Base-by-base conservation (phyloP, 2,888 invertebrate species). In the Odontothrips loti region DNA sequence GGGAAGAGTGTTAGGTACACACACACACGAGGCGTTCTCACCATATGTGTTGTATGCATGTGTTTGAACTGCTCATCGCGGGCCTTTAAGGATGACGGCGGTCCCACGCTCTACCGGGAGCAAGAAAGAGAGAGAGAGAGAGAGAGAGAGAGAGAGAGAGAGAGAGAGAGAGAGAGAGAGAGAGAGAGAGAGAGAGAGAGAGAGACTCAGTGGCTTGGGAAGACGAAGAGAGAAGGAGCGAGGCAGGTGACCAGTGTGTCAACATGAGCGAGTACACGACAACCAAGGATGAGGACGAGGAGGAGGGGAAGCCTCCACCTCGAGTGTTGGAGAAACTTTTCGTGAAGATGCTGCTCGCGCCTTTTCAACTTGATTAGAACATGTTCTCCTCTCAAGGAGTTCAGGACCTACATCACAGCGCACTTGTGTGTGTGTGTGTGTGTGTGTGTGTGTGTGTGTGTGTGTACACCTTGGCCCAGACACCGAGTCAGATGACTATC, bases 21-120 rank as follows among this genome's bases (percentile, higher is more conserved):
- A 75, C 68, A 43, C 34, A 43, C 34, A 43, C 34, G 34, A 43
- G 17, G 58, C 20, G 20, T 15, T 58, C 58, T 58, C 58, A 58
- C 58, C 58, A 20, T 20, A 20, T 58, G 58, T 58, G 58, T 58
- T 17, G 58, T 15, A 27, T 68, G 68, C 23, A 23, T 23, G 68
- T 75, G 68, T 75, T 75, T 75, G 68, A 75, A 75, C 68, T 75
- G 68, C 68, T 75, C 68, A 75, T 75, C 68, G 23, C 27, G 27
- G 68, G 23, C 68, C 68, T 23, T 51, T 1, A 51, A 17, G 51
- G 1, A 6, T 43, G 34, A 27, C 27, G 9, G 11, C 23, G 68
- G 68, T 75, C 68, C 68, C 68, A 75, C 68, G 68, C 23, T 75
- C 58, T n/a, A n/a, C 58, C 58, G 58, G n/a, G 58, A 58, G 58